Evolutionary conservation across 2,888 invertebrate genomes (phyloP).

Genomic region (Ichneumon xanthorius): DNA sequence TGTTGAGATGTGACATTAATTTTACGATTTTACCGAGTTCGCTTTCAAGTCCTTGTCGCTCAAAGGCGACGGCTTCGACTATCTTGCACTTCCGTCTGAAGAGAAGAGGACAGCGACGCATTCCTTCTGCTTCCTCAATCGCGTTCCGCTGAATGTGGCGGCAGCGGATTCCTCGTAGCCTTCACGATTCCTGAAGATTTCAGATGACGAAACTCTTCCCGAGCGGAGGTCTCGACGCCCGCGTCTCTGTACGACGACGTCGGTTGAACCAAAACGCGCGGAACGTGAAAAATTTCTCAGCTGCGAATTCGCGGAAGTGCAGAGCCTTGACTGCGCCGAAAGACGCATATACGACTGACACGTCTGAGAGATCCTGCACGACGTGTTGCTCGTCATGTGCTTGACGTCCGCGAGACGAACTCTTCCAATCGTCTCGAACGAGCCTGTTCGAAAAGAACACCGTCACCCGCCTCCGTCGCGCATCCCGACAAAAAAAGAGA

Average conservation of each 20-base stretch:
- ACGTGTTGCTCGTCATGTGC: constrained; percentile 19
- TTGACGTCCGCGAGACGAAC: constrained; percentile 8
- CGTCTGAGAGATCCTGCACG: constrained; percentile 21
- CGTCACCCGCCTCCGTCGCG: constrained; percentile 5
- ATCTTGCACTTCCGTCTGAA: constrained; percentile 19
- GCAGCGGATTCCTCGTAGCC: neutral
- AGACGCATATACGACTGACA: neutral
- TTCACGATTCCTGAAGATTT: neutral
- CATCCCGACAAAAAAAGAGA: constrained; percentile 43
- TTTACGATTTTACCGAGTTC: neutral
- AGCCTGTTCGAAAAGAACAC: constrained; percentile 22
- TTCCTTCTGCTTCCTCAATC: constrained; percentile 11
- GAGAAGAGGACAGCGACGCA: neutral
- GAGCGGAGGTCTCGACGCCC: neutral
- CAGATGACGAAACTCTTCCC: neutral
- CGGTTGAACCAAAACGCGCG: neutral
- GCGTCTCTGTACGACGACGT: neutral
- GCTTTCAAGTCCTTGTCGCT: neutral
- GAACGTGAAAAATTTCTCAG: neutral
- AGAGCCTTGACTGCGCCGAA: neutral
- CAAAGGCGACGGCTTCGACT: neutral
- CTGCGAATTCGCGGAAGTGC: neutral
- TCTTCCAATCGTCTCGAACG: constrained; percentile 19
- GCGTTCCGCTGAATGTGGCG: neutral
- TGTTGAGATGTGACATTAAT: neutral